Conservation (phyloP, 2,797 vertebrate genomes). For the Melanotaenia parkinsoni region DNA sequence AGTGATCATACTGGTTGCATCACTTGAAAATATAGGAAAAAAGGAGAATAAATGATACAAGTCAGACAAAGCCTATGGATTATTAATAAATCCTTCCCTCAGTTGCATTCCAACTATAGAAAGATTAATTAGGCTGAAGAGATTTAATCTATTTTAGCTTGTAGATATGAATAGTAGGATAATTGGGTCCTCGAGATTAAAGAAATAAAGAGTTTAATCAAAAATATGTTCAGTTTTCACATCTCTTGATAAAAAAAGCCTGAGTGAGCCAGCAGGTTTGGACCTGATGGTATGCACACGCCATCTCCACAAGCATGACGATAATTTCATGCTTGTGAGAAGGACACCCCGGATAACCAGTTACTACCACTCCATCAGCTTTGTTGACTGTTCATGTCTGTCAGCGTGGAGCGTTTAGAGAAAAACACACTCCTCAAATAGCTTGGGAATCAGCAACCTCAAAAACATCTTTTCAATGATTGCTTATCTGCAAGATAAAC, state of each 20-base stretch:
- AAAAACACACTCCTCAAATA: constrained; percentile 5
- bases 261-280: constrained; percentile 18
- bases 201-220: constrained; percentile 45
- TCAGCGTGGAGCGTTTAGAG: constrained; percentile 23
- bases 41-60: constrained; percentile 13
- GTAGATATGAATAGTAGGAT: constrained; percentile 67
- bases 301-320: constrained; percentile 21
- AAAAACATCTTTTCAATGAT: constrained; percentile 10
- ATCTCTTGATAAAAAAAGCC: constrained; percentile 14
- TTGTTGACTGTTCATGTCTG: constrained; percentile 23
- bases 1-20: neutral
- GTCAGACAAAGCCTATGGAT: constrained; percentile 27
- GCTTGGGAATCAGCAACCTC: constrained; percentile 21
- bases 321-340: neutral
- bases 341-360: constrained; percentile 12
- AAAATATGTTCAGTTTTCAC: constrained; percentile 35
- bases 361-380: neutral
- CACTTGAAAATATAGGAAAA: neutral
- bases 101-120: constrained; percentile 53
- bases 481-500: constrained; percentile 47
- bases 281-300: too few relatives aligned
- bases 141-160: constrained; percentile 74
- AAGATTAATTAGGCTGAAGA: constrained; percentile 70
- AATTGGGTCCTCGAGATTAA: constrained; percentile 64
- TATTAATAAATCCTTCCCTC: constrained; percentile 61